Percentiles rank a stretch among this genome's conserved stretches.
Conservation (phyloP, 2,113 vertebrate genomes). For the Euleptes europaea region DNA sequence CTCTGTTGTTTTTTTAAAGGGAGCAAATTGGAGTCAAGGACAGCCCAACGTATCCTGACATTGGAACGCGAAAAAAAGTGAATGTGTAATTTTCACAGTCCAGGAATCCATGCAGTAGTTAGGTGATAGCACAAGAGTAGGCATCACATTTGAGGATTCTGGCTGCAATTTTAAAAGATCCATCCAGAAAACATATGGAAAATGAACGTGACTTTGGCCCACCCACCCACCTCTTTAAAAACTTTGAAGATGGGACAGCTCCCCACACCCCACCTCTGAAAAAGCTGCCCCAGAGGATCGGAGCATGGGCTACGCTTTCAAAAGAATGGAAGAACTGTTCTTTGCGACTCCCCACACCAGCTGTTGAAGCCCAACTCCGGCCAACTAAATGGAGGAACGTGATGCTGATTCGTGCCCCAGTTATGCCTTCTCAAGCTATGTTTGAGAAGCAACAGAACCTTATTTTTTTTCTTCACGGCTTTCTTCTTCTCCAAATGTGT, state of each 20-base stretch:
- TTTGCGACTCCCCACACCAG: not conserved
- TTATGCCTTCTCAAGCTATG: not conserved
- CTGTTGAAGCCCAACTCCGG: not conserved
- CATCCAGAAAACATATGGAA: not conserved
- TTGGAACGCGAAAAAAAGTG: not conserved
- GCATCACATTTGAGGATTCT: not conserved
- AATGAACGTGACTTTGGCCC: not conserved
- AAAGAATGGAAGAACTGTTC: not conserved
- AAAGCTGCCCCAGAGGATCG: not conserved
- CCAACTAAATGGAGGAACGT: no score
- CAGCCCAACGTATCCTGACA: not conserved
- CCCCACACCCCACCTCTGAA: no score
- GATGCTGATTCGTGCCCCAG: not conserved
- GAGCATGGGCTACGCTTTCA: no score
- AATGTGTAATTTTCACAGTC: no score
- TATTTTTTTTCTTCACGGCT: no score
- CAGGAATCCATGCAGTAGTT: not conserved
- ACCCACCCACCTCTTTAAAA: not conserved
- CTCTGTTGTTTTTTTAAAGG: not conserved
- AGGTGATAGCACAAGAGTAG: not conserved
- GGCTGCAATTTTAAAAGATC: not conserved
- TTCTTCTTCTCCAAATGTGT: not conserved
- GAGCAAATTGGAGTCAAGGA: not conserved
- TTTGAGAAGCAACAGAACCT: not conserved
- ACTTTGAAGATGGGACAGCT: not conserved